Evolutionary conservation across 2,888 invertebrate species (phyloP).

Genomic region (Spisula solida): DNA sequence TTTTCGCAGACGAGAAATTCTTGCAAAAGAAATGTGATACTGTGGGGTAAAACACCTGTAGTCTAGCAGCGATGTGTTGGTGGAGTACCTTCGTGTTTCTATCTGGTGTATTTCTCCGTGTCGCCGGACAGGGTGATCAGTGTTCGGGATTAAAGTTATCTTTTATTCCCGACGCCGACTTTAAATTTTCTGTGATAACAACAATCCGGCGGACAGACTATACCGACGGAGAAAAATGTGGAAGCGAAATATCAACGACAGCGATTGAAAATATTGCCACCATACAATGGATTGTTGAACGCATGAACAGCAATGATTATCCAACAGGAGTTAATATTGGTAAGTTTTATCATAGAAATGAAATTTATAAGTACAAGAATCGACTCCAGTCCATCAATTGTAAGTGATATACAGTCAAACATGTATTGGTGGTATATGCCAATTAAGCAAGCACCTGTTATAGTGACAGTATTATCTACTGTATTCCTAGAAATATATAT

Average conservation of each 20-base stretch:
- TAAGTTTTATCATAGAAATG: constrained; percentile 48
- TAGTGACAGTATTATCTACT: no score
- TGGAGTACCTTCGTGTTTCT: background rate
- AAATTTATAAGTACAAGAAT: no score
- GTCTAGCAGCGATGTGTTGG: background rate
- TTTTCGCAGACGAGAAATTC: background rate
- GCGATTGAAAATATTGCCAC: constrained; percentile 75
- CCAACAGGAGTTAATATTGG: constrained; percentile 76
- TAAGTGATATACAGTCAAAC: no score
- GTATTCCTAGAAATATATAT: no score
- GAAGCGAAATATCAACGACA: constrained; percentile 58
- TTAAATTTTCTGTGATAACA: constrained; percentile 73
- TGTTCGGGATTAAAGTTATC: constrained; percentile 36
- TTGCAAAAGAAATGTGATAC: background rate
- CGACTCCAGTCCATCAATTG: no score
- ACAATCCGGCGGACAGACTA: constrained; percentile 66
- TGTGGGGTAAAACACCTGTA: background rate
- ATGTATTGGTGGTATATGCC: no score
- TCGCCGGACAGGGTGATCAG: background rate
- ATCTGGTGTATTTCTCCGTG: background rate
- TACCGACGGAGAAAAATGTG: constrained; percentile 69
- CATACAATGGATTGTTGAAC: constrained; percentile 79
- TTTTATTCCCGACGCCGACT: constrained; percentile 70
- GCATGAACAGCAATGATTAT: constrained; percentile 74
- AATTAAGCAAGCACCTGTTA: no score